Evolutionary conservation across 2,113 vertebrate genomes (phyloP), one percentile per base, ranked within the genome.

Genomic region (Cavia aperea): DNA sequence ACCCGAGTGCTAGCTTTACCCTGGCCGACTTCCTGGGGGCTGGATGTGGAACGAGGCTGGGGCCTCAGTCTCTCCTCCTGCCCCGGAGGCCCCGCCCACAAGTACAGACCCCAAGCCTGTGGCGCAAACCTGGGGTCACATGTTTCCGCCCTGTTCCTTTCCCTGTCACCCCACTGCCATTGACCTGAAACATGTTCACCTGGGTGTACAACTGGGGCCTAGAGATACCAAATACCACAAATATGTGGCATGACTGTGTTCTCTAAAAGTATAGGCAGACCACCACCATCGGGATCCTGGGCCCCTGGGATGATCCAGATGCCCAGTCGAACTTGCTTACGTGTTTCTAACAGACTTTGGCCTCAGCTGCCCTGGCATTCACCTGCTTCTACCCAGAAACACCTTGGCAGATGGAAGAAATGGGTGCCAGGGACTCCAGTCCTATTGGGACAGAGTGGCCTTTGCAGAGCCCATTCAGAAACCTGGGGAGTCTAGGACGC

Each of bases 121-220:
- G 26, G 23, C 82, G 19, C 63, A 60, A 1, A 83, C 77, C 56
- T 62, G 68, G 46, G 89, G 36, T 79, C 75, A 66, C 91, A 10
- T 66, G 24, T 92, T 91, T 78, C 60, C 83, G 7, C 88, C 70
- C 39, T 78, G 23, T 65, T 91, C 56, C 43, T 90, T 83, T 86
- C 54, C 26, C 33, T 11, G 26, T 82, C 46, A 43, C 65, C 63
- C 77, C 62, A 58, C 60, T 89, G 31, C 19, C 62, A 60, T 70
- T 23, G 19, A 73, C 49, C 83, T 77, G 83, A 88, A 49, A 18
- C n/a, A 21, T 89, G 46, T 75, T 23, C 81, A 65, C 36, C 4
- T 75, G 15, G 73, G 3, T 60, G 36, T 72, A 58, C 54, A 46
- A 75, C 86, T 63, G 46, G 1, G 75, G 81, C 24, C n/a, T 75